phyloP scores from a whole-genome alignment of 1,140 invertebrate species.

The Hylaeus volcanicus region DNA sequence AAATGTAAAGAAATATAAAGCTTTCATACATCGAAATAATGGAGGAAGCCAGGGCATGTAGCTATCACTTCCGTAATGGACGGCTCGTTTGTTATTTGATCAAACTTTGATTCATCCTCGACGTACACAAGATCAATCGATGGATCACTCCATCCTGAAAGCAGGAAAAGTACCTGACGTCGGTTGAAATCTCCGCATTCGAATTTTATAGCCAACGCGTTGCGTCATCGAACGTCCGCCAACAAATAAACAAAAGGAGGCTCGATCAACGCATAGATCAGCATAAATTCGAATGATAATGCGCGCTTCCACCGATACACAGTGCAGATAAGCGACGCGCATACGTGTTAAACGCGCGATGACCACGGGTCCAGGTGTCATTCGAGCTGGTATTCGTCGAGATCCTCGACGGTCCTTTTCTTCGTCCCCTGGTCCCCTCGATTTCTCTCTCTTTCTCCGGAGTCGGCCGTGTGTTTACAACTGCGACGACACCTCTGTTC shows the following conservation, averaged over 20 bases:
- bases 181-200: not conserved
- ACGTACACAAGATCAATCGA: too few species aligned
- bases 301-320: constrained; percentile 41
- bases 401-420: constrained; percentile 17
- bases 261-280: constrained; percentile 35
- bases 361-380: constrained; percentile 47
- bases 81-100: too few species aligned
- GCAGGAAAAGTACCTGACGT: not conserved
- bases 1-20: too few species aligned
- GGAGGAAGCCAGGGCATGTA: too few species aligned
- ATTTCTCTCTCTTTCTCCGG: not conserved
- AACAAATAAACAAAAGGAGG: not conserved
- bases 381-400: constrained; percentile 41
- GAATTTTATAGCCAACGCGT: constrained; percentile 4
- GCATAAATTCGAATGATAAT: constrained; percentile 52
- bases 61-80: too few species aligned
- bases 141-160: too few species aligned
- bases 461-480: constrained; percentile 36
- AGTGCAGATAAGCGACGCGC: constrained; percentile 19
- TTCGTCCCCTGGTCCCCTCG: not conserved
- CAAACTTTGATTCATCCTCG: too few species aligned
- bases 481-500: constrained; percentile 48
- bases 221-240: not conserved
- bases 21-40: too few species aligned
- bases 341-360: constrained; percentile 34